A percentile compares a stretch with the other conserved stretches of the same genome.
Evolutionary conservation across 2,113 vertebrate species (phyloP).

Genomic region (Cyrtonyx montezumae): DNA sequence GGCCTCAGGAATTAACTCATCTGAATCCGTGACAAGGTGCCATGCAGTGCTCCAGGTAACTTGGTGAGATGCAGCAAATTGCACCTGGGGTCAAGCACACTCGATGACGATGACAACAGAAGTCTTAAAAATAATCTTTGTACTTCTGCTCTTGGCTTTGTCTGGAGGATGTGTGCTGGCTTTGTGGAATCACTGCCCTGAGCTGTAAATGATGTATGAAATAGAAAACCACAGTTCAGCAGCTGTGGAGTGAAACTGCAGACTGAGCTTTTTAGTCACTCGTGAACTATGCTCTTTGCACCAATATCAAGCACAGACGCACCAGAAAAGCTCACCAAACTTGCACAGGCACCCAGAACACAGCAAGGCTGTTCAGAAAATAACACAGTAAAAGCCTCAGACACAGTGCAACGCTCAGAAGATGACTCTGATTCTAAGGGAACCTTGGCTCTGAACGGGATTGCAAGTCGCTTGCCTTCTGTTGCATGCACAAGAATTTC

Average conservation of each 20-base stretch:
- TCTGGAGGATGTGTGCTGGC: not conserved
- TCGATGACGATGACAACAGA: not conserved
- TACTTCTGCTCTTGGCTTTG: not conserved
- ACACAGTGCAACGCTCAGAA: not conserved
- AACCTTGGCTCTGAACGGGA: not conserved
- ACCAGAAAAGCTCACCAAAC: not conserved
- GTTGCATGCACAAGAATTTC: not conserved
- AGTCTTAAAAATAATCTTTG: not conserved
- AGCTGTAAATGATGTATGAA: constrained; percentile 26
- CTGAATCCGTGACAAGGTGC: not conserved
- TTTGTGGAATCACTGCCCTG: not conserved
- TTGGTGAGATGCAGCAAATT: not conserved
- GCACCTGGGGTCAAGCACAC: not conserved
- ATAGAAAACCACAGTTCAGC: not conserved
- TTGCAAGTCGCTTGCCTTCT: not conserved
- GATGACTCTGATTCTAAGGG: not conserved
- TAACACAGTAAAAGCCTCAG: not conserved
- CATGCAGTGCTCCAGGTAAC: not conserved
- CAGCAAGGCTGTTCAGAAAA: not conserved
- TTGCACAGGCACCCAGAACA: not conserved
- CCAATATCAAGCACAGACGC: not conserved
- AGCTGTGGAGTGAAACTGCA: not conserved
- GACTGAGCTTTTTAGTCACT: not conserved
- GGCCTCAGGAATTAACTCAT: not conserved
- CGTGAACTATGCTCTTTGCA: not conserved